phyloP scores from a whole-genome alignment of 2,888 invertebrate genomes.

The Brenthis daphne region DNA sequence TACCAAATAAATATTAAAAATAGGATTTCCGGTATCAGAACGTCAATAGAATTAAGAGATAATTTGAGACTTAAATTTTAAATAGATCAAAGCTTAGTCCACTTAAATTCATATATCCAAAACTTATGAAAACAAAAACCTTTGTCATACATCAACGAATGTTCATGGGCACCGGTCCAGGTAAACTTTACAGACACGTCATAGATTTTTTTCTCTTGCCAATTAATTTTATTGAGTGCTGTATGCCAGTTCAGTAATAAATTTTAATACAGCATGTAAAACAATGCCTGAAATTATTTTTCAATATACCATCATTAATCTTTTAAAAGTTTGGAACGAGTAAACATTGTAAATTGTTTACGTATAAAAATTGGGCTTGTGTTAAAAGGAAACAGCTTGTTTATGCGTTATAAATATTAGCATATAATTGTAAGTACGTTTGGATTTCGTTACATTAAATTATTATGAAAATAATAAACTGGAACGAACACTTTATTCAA shows the following conservation, averaged over 20 bases:
- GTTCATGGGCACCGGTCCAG: slow-evolving; percentile 1
- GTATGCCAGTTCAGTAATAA: neutral
- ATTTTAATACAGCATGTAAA: slow-evolving; percentile 8
- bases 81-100: too few species aligned
- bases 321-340: neutral
- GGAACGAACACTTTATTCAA: slow-evolving; percentile 56
- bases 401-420: slow-evolving; percentile 74
- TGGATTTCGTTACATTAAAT: slow-evolving; percentile 62
- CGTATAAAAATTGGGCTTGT: neutral
- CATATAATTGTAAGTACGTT: slow-evolving; percentile 55
- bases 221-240: neutral
- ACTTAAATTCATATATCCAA: too few species aligned
- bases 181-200: slow-evolving; percentile 5
- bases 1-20: too few species aligned
- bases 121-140: too few species aligned
- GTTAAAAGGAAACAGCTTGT: slow-evolving; percentile 43
- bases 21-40: too few species aligned
- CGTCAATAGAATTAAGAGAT: too few species aligned
- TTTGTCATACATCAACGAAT: too few species aligned
- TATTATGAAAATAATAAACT: slow-evolving; percentile 74
- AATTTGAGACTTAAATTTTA: too few species aligned
- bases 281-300: slow-evolving; percentile 3
- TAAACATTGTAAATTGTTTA: neutral
- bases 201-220: slow-evolving; percentile 11
- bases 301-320: too few species aligned